Conservation (phyloP, 2,888 invertebrate genomes). For the Drosophila stalkeri region DNA sequence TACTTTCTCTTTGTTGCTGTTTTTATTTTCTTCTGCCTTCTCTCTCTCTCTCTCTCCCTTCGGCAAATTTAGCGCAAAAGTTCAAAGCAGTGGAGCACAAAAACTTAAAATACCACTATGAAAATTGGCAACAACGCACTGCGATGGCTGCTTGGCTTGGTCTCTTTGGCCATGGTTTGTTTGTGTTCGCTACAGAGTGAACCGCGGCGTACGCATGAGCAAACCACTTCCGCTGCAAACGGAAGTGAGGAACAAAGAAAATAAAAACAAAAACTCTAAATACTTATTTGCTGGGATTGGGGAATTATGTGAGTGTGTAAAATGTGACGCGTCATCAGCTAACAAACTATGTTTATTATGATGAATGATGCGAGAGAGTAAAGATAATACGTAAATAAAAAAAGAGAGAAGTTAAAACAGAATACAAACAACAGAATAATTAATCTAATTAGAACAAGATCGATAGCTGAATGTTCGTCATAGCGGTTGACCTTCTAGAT, state of each 20-base stretch:
- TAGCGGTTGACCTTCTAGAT: slow-evolving; percentile 60
- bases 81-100: slow-evolving; percentile 78
- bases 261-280: slow-evolving; percentile 26
- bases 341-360: slow-evolving; percentile 44
- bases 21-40: slow-evolving; percentile 23
- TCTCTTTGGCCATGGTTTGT: slow-evolving; percentile 42
- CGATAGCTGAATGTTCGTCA: slow-evolving; percentile 29
- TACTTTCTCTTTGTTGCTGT: slow-evolving; percentile 77
- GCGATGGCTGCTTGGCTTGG: slow-evolving; percentile 20
- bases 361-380: slow-evolving; percentile 43
- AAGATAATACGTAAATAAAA: slow-evolving; percentile 17
- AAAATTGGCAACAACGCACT: slow-evolving; percentile 66
- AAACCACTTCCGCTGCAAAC: slow-evolving; percentile 78
- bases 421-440: slow-evolving; percentile 38
- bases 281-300: slow-evolving; percentile 20
- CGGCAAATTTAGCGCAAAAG: slow-evolving; percentile 71
- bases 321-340: slow-evolving; percentile 48
- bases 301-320: slow-evolving; percentile 55
- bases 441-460: slow-evolving; percentile 58
- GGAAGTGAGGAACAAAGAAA: slow-evolving; percentile 69
- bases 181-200: slow-evolving; percentile 54
- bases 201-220: slow-evolving; percentile 73
- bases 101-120: slow-evolving; percentile 51
- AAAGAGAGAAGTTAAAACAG: slow-evolving; percentile 7
- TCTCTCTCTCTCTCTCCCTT: slow-evolving; percentile 13